A percentile compares a stretch with the other conserved stretches of the same genome.
These are phyloP conservation scores for Echinops telfairi DNA, from an alignment of 2,113 vertebrate species.

Conservation along the genomic window DNA sequence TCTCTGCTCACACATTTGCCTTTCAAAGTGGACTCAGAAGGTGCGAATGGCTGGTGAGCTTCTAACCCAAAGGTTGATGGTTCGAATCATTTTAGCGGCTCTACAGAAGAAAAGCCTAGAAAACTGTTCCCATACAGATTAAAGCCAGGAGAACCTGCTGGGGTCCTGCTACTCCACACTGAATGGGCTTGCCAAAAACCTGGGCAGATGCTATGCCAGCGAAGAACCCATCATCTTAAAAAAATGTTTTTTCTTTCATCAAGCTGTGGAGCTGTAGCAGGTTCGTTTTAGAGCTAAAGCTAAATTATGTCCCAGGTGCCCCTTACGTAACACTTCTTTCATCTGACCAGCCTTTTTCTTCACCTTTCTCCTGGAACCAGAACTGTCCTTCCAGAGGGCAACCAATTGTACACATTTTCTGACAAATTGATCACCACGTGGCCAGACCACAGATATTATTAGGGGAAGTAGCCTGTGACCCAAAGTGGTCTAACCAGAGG, in stretches of 20 bases:
- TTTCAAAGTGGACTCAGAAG: too few relatives aligned
- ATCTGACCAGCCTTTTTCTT: neutral
- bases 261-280: neutral
- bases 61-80: neutral
- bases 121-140: neutral
- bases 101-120: neutral
- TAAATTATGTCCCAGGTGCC: neutral
- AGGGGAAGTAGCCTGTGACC: too few relatives aligned
- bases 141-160: neutral
- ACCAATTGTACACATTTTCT: neutral
- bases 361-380: neutral
- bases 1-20: neutral
- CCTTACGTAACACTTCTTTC: neutral
- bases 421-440: too few relatives aligned
- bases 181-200: too few relatives aligned
- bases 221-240: neutral
- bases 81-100: neutral
- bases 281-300: neutral
- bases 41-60: neutral
- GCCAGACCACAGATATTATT: too few relatives aligned
- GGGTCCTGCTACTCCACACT: neutral
- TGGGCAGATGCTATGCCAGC: neutral
- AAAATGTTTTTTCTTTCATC: neutral
- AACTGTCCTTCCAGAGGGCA: neutral
- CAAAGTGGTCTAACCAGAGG: too few relatives aligned